Evolutionary conservation across 2,797 vertebrate genomes (phyloP), one percentile per base, ranked within the genome.

Genomic region (Silurus aristotelis): DNA sequence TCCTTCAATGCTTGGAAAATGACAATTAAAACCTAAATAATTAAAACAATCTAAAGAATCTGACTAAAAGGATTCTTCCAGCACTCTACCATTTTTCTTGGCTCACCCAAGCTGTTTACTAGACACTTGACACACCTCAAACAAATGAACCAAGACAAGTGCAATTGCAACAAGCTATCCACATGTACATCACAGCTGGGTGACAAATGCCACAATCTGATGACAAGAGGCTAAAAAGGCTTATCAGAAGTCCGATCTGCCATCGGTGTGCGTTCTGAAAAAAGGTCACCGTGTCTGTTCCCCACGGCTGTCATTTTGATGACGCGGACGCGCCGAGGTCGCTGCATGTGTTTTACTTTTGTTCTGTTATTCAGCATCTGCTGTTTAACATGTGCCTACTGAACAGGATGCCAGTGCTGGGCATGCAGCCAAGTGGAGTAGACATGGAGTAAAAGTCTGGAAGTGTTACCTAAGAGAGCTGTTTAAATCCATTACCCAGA

Each of bases 121-220:
- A 66, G 77, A 60, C 86, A 80, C 60, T 75, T 52, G 75, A 60
- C 55, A 80, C 66, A 55, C 78, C 76, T 27, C 43, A 79, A 77
- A 82, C 71, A 83, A 85, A 80, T 56, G 85, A 67, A 27, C n/a
- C 27, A 61, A 70, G 82, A 78, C 55, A 68, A 78, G 58, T 22
- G n/a, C 38, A 79, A 75, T 67, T 64, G 27, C 84, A 84, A 80
- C 82, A 67, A 80, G 58, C 72, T 61, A 64, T 66, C 75, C 52
- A 73, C 63, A 68, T 76, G 81, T 55, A 58, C 66, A 66, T 75
- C 63, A 77, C 79, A 80, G 27, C 27, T 60, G 38, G 60, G 55
- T 73, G 87, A 88, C 83, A 89, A 89, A 88, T 85, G 87, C 80
- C 87, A 88, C 66, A 46, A 77, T 76, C 75, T 87, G 87, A 87